A percentile compares a stretch with the other conserved stretches of the same genome.
These are phyloP conservation scores for Clamator glandarius DNA, from an alignment of 2,797 vertebrate genomes.

Conservation along the genomic window DNA sequence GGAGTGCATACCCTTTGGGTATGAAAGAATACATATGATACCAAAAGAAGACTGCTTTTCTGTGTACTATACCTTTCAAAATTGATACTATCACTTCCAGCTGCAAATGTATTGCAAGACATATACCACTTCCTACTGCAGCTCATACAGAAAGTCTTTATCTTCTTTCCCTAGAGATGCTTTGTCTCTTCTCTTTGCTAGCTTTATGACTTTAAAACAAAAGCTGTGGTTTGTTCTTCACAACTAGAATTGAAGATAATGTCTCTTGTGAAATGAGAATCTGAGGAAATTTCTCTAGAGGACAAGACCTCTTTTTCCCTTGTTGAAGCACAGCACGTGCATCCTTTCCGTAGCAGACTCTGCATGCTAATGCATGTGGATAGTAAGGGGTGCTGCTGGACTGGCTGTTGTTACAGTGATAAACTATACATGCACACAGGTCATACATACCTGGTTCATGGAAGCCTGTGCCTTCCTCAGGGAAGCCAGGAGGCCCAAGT, in stretches of 20 bases:
- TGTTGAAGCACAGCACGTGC: fast-evolving
- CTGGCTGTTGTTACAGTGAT: not conserved
- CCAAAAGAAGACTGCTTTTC: not conserved
- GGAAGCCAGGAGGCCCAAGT: not conserved
- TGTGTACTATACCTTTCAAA: not conserved
- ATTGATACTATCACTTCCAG: not conserved
- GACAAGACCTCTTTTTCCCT: not conserved
- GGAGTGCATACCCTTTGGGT: not conserved
- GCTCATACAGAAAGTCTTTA: not conserved
- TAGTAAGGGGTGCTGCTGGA: not conserved
- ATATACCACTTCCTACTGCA: not conserved
- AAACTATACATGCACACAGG: not conserved
- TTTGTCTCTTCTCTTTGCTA: not conserved
- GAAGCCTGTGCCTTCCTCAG: not conserved
- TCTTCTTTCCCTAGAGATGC: not conserved
- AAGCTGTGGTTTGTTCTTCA: not conserved
- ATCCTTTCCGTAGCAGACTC: not conserved
- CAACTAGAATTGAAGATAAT: not conserved
- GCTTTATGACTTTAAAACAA: not conserved
- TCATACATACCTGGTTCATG: fast-evolving
- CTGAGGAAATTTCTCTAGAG: not conserved
- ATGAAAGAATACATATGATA: not conserved
- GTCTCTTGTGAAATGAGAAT: not conserved
- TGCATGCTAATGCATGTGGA: no score
- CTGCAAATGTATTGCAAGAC: not conserved